Conservation (phyloP, 2,888 invertebrate species). For the Cerastis leucographa region DNA sequence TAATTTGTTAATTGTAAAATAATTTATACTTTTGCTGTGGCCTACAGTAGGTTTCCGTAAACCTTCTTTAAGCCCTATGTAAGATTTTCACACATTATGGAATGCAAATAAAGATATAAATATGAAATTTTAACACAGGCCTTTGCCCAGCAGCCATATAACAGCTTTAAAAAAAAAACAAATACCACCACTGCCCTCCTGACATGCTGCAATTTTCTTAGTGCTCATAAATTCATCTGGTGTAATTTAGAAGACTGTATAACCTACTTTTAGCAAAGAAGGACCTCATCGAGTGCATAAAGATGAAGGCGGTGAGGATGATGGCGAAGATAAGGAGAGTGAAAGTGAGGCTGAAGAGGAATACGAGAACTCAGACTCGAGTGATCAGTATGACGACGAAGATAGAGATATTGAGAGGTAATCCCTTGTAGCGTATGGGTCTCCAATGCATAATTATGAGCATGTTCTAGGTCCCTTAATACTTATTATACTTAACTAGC, state of each 20-base stretch:
- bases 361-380: conserved; percentile 73
- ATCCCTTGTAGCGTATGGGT: background rate
- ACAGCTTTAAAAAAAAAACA: no score
- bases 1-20: no score
- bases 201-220: background rate
- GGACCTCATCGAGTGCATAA: conserved; percentile 54
- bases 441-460: background rate
- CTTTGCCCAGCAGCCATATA: background rate
- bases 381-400: conserved; percentile 76
- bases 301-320: conserved; percentile 67
- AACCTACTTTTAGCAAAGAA: conserved; percentile 66
- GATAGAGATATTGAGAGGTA: conserved; percentile 77
- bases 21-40: background rate
- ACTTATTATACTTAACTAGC: no score
- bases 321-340: conserved; percentile 65
- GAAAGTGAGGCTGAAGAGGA: conserved; percentile 75
- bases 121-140: background rate
- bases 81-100: background rate
- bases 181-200: background rate
- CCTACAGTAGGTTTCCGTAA: background rate
- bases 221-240: background rate
- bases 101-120: background rate
- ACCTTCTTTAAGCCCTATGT: background rate
- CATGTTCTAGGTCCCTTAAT: background rate
- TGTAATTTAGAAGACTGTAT: background rate